A percentile compares a stretch with the other conserved stretches of the same genome.
Conservation (phyloP, 2,113 vertebrate species). For the Mohoua ochrocephala region DNA sequence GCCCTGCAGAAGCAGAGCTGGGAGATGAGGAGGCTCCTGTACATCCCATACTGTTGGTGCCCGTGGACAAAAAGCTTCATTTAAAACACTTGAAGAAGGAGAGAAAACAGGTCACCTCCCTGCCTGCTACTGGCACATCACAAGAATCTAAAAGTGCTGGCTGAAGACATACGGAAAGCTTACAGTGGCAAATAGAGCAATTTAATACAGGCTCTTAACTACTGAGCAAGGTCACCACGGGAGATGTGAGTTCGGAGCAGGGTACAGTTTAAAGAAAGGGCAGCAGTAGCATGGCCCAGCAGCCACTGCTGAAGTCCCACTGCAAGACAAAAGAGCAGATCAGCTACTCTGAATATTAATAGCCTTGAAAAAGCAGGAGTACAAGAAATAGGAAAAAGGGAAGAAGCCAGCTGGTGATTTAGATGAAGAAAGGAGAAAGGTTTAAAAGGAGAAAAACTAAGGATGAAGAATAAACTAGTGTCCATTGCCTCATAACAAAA, state of each 20-base stretch:
- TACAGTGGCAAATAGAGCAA: background rate
- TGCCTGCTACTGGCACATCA: background rate
- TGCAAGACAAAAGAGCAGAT: background rate
- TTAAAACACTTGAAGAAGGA: background rate
- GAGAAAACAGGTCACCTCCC: background rate
- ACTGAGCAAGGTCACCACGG: background rate
- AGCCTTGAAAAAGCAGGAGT: background rate
- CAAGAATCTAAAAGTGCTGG: background rate
- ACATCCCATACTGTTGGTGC: background rate
- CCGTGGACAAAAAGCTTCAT: background rate
- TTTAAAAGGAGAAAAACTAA: background rate
- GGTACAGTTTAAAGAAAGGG: background rate
- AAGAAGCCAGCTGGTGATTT: background rate
- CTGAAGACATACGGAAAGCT: background rate
- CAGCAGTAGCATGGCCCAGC: background rate
- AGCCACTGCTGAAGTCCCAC: background rate
- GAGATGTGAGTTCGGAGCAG: background rate
- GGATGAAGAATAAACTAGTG: background rate
- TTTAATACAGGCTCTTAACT: background rate
- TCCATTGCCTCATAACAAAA: background rate
- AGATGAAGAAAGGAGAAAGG: background rate
- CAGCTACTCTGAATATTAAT: background rate
- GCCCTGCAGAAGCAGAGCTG: background rate
- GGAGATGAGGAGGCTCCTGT: background rate
- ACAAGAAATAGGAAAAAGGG: background rate